Percentiles rank a stretch among this genome's conserved stretches.
Conservation (phyloP, 2,113 vertebrate species). For the Grammomys dolichurus region DNA sequence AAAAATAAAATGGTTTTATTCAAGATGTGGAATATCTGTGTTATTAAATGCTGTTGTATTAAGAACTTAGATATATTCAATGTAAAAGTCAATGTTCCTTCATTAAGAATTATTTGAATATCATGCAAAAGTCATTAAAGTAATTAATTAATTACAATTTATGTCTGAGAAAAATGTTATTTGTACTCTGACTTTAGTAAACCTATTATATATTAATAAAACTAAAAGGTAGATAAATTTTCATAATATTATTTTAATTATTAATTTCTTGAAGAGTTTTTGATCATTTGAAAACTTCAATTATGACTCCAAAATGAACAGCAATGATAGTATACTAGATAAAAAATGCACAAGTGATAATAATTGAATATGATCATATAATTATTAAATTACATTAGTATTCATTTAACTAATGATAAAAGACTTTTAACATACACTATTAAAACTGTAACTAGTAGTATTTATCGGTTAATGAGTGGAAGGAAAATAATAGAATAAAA, state of each 20-base stretch:
- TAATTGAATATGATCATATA: neutral
- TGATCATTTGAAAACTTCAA: constrained; percentile 34
- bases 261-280: neutral
- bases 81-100: neutral
- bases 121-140: neutral
- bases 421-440: constrained; percentile 4
- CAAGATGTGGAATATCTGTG: neutral
- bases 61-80: neutral
- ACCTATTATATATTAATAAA: neutral
- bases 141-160: neutral
- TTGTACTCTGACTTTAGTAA: neutral
- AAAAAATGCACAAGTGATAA: neutral
- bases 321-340: neutral
- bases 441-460: constrained; percentile 11
- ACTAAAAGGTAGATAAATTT: neutral
- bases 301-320: neutral
- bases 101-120: constrained; percentile 2
- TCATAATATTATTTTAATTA: constrained; percentile 19
- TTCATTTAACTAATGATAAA: constrained; percentile 3
- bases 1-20: constrained; percentile 7
- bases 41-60: neutral
- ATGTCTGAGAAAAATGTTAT: neutral
- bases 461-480: neutral
- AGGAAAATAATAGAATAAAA: neutral
- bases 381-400: neutral